Evolutionary conservation across 2,888 invertebrate species (phyloP).

Genomic region (Deilephila porcellus): DNA sequence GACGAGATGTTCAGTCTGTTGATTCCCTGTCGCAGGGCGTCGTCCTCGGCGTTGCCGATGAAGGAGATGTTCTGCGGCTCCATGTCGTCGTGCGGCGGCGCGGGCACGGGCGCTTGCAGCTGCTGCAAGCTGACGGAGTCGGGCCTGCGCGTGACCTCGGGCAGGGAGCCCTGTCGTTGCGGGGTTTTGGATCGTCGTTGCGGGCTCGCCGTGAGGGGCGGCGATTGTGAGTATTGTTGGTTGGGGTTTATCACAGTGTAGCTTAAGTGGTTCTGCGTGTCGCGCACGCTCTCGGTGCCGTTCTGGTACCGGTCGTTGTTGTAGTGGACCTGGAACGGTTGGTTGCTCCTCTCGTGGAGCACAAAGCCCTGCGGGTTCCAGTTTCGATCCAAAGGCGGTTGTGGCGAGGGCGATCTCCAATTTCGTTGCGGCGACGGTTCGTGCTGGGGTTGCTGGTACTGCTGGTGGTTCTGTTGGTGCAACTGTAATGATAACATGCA

Average conservation of each 20-base stretch:
- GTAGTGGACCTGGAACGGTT: conserved; percentile 72
- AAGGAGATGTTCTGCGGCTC: conserved; percentile 97
- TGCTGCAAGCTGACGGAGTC: conserved; percentile 82
- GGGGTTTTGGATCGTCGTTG: conserved; percentile 71
- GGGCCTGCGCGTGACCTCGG: conserved; percentile 57
- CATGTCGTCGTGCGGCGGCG: conserved; percentile 92
- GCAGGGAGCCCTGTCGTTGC: conserved; percentile 84
- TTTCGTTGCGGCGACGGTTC: conserved; percentile 68
- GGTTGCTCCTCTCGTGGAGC: conserved; percentile 84
- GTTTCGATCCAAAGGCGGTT: conserved; percentile 65
- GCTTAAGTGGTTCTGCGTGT: conserved; percentile 80
- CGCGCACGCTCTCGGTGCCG: conserved; percentile 85
- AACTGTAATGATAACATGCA: conserved; percentile 54
- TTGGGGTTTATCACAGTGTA: conserved; percentile 85
- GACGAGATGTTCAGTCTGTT: conserved; percentile 93
- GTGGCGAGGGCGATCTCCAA: conserved; percentile 75
- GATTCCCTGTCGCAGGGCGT: conserved; percentile 87
- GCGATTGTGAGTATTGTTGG: conserved; percentile 83
- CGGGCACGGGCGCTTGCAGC: conserved; percentile 84
- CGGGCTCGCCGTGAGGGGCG: conserved; percentile 76
- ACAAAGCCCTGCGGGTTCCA: conserved; percentile 86
- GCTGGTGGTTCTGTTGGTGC: conserved; percentile 65
- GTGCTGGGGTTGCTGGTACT: conserved; percentile 56
- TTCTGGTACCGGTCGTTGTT: conserved; percentile 86
- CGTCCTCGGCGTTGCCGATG: conserved; percentile 89